Evolutionary conservation across 2,113 vertebrate genomes (phyloP).

Genomic region (Struthio camelus): DNA sequence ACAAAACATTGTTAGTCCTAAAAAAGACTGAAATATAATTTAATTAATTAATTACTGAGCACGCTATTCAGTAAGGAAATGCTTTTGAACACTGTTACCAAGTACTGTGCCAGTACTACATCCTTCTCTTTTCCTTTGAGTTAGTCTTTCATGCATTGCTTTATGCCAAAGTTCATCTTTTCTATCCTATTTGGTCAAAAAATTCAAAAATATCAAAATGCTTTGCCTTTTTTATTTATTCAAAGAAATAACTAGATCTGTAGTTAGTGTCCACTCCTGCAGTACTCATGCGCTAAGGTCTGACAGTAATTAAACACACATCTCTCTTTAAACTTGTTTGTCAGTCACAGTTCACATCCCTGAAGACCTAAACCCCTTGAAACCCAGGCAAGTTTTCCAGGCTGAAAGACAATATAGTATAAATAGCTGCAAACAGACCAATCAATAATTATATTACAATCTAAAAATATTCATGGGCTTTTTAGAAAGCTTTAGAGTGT

Average conservation of each 20-base stretch:
- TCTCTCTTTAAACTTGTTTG: neutral
- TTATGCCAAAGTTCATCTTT: neutral
- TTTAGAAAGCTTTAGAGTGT: neutral
- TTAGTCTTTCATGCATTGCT: neutral
- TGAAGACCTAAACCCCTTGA: slow-evolving; percentile 29
- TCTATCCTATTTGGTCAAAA: neutral
- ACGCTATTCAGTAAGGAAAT: neutral
- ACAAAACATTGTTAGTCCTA: neutral
- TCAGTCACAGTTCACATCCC: slow-evolving; percentile 1
- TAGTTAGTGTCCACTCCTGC: neutral
- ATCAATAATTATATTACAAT: slow-evolving; percentile 10
- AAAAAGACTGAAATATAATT: neutral
- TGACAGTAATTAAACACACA: slow-evolving; percentile 13
- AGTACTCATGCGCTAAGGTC: neutral
- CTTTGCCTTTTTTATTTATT: neutral
- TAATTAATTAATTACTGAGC: neutral
- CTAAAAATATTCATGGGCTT: neutral
- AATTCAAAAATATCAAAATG: neutral
- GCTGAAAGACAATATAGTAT: slow-evolving; percentile 16
- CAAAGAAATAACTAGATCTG: neutral
- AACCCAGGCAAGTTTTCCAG: slow-evolving; percentile 10
- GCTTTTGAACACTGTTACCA: neutral
- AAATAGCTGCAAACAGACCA: slow-evolving; percentile 26
- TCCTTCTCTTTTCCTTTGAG: neutral
- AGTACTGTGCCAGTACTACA: neutral